These are phyloP conservation scores for Tachycineta bicolor DNA, from an alignment of 2,113 vertebrate genomes.

Conservation along the genomic window DNA sequence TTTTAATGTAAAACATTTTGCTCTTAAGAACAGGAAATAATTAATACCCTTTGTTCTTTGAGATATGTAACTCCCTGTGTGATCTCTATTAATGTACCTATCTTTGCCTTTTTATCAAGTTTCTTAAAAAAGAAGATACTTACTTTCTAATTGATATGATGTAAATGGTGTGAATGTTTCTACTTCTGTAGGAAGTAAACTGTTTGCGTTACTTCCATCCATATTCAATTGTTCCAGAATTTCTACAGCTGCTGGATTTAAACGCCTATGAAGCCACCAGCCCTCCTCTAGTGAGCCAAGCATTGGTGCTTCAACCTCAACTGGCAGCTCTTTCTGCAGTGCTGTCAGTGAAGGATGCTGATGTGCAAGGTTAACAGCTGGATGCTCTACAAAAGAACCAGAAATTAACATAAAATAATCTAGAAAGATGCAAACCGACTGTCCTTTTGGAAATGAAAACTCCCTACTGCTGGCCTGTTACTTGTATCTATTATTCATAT, in stretches of 20 bases:
- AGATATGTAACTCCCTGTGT: background rate
- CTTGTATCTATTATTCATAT: background rate
- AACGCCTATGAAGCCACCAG: constrained; percentile 49
- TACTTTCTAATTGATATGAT: constrained; percentile 55
- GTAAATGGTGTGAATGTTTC: constrained; percentile 53
- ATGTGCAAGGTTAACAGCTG: background rate
- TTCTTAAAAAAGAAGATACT: constrained; percentile 9
- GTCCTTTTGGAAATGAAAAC: background rate
- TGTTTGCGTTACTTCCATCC: background rate
- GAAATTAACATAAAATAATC: background rate
- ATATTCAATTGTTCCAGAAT: constrained; percentile 36
- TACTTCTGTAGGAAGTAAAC: background rate
- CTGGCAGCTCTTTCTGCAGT: constrained; percentile 27
- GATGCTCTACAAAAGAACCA: constrained; percentile 49
- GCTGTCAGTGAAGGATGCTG: constrained; percentile 30
- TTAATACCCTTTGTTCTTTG: background rate
- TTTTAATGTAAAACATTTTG: background rate
- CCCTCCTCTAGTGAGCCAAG: background rate
- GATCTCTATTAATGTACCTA: background rate
- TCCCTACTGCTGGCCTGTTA: background rate
- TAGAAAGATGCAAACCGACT: background rate
- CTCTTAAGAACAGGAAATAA: background rate
- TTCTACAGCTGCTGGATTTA: background rate
- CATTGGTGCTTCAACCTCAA: constrained; percentile 23
- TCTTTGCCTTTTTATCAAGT: background rate